These are phyloP conservation scores for Theretra japonica DNA, from an alignment of 2,888 invertebrate genomes.

Conservation along the genomic window DNA sequence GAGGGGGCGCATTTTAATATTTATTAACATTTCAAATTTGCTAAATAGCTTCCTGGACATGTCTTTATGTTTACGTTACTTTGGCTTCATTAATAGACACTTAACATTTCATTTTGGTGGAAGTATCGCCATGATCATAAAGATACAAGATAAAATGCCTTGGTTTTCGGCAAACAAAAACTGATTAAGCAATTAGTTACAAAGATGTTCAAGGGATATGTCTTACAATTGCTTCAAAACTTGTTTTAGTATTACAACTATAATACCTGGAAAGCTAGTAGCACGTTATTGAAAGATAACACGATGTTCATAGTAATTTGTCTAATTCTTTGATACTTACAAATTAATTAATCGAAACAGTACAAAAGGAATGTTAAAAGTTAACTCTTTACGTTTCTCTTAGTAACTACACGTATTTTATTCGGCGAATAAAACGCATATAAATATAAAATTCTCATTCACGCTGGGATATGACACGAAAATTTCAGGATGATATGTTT, in stretches of 20 bases:
- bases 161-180: not conserved
- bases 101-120: not conserved
- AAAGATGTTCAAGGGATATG: not conserved
- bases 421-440: slow-evolving; percentile 39
- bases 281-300: not conserved
- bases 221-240: not conserved
- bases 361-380: slow-evolving; percentile 12
- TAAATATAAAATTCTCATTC: slow-evolving; percentile 63
- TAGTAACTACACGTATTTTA: slow-evolving; percentile 39
- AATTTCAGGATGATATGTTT: slow-evolving; percentile 73
- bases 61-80: not conserved
- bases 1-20: slow-evolving; percentile 18
- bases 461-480: slow-evolving; percentile 64
- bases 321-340: slow-evolving; percentile 15
- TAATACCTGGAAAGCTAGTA: slow-evolving; percentile 20
- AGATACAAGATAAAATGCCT: not conserved
- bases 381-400: slow-evolving; percentile 1
- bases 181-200: not conserved
- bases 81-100: not conserved
- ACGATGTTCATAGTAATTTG: slow-evolving; percentile 1
- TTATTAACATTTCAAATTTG: slow-evolving; percentile 15
- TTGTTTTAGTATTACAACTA: not conserved
- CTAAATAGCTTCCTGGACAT: slow-evolving; percentile 14
- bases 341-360: slow-evolving; percentile 1
- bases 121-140: not conserved